These are phyloP conservation scores for Thunnus maccoyii DNA, from an alignment of 2,113 vertebrate species.

Conservation along the genomic window DNA sequence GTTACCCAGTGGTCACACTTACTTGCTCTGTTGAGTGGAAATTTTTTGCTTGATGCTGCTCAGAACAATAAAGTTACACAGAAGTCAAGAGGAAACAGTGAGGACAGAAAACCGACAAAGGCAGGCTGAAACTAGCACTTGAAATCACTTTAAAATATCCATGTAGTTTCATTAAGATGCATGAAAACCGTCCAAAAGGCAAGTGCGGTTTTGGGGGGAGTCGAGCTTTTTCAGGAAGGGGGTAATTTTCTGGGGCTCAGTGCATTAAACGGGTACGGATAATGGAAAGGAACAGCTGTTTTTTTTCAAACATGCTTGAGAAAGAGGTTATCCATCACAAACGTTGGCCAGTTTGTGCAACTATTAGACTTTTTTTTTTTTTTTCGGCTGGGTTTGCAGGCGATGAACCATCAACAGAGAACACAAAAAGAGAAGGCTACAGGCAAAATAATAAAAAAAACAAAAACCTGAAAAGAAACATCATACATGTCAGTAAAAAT, in stretches of 20 bases:
- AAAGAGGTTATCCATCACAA: slow-evolving; percentile 8
- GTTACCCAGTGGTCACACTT: slow-evolving; percentile 90
- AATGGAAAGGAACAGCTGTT: slow-evolving; percentile 27
- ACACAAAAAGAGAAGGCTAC: slow-evolving; percentile 53
- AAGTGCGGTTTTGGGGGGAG: slow-evolving; percentile 32
- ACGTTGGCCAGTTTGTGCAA: slow-evolving; percentile 10
- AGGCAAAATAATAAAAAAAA: slow-evolving; percentile 65
- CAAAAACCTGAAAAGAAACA: slow-evolving; percentile 28
- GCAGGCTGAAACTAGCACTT: slow-evolving; percentile 69
- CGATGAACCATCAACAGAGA: neutral
- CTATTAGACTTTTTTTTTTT: neutral
- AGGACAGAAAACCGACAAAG: slow-evolving; percentile 87
- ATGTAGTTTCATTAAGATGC: slow-evolving; percentile 16
- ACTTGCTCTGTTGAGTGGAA: slow-evolving; percentile 95
- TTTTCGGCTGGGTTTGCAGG: neutral
- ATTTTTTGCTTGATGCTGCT: slow-evolving; percentile 99
- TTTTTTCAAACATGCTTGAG: slow-evolving; percentile 65
- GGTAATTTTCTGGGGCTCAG: slow-evolving; percentile 29
- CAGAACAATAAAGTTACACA: slow-evolving; percentile 93
- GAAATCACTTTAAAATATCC: neutral
- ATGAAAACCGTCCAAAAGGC: slow-evolving; percentile 24
- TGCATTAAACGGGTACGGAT: slow-evolving; percentile 42
- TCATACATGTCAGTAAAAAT: slow-evolving; percentile 22
- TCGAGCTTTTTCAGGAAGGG: slow-evolving; percentile 42
- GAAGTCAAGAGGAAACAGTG: slow-evolving; percentile 90